Percentiles rank a stretch among this genome's conserved stretches.
phyloP scores from a whole-genome alignment of 2,113 vertebrate genomes.

The Bothrops jararaca region DNA sequence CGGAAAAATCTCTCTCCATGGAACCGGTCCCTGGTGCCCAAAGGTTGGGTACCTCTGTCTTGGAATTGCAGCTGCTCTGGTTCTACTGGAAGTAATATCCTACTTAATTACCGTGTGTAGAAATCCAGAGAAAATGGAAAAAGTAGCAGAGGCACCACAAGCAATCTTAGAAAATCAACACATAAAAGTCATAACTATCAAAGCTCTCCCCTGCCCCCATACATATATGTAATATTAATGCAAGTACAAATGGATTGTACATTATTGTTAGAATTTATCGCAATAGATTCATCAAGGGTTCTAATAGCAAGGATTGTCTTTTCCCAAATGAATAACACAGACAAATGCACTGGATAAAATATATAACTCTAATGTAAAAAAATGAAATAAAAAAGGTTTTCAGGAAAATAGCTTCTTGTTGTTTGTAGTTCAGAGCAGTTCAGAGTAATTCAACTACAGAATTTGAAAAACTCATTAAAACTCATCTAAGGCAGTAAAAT shows the following conservation, averaged over 20 bases:
- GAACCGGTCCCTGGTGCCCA: too few species aligned
- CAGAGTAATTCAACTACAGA: constrained; percentile 24
- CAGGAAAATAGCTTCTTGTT: neutral
- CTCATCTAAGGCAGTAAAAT: constrained; percentile 30
- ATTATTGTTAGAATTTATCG: neutral
- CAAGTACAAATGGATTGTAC: neutral
- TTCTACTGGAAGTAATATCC: neutral
- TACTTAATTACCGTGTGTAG: neutral
- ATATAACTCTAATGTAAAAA: neutral
- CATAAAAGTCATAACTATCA: neutral
- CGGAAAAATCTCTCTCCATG: too few species aligned
- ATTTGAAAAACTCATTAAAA: constrained; percentile 31
- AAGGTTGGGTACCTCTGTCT: neutral
- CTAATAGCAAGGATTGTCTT: neutral
- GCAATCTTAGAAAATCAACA: neutral
- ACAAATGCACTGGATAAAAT: neutral
- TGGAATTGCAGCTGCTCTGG: neutral
- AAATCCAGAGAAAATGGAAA: neutral
- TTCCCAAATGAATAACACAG: neutral
- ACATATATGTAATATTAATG: neutral
- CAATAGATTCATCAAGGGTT: neutral
- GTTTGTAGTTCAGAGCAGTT: constrained; percentile 24
- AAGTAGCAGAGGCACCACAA: neutral
- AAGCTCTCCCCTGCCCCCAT: neutral
- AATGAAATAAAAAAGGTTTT: neutral